phyloP scores from a whole-genome alignment of 2,888 invertebrate genomes.

The Xiphydria camelus region DNA sequence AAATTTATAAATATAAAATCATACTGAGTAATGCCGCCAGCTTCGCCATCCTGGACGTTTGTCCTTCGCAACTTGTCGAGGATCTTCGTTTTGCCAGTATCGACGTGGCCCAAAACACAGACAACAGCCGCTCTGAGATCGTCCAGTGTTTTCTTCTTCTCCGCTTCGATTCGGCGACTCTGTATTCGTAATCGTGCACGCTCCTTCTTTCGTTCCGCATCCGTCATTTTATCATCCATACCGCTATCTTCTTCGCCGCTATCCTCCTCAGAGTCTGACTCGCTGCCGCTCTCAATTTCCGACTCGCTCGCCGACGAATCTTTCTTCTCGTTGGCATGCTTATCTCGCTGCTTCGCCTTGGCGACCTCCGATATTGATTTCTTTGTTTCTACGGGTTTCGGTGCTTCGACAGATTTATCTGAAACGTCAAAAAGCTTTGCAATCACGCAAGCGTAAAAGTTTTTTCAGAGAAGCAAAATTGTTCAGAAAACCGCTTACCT shows the following conservation, averaged over 20 bases:
- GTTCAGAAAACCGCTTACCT: slow-evolving; percentile 25
- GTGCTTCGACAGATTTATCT: slow-evolving; percentile 47
- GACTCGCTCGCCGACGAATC: slow-evolving; percentile 47
- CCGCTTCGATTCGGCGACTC: slow-evolving; percentile 71
- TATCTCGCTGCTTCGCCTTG: slow-evolving; percentile 27
- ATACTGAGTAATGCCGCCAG: slow-evolving; percentile 99
- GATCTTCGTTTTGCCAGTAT: slow-evolving; percentile 99
- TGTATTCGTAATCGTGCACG: slow-evolving; percentile 74
- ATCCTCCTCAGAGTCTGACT: slow-evolving; percentile 64
- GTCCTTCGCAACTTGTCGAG: slow-evolving; percentile 91
- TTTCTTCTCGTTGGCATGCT: slow-evolving; percentile 46
- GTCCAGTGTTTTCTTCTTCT: slow-evolving; percentile 68
- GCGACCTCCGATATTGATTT: slow-evolving; percentile 24
- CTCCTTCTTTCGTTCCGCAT: slow-evolving; percentile 76
- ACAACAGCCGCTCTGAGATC: slow-evolving; percentile 93
- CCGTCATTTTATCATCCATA: slow-evolving; percentile 69
- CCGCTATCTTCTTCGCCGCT: slow-evolving; percentile 54
- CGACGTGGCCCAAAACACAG: slow-evolving; percentile 98
- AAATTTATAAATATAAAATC: no score
- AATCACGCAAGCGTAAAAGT: no score
- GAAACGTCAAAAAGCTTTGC: background rate
- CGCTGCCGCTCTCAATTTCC: slow-evolving; percentile 59
- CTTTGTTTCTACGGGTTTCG: slow-evolving; percentile 31
- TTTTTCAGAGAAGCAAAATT: background rate
- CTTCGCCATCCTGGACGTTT: slow-evolving; percentile 93